phyloP scores from a whole-genome alignment of 2,797 vertebrate species.

The Channallabes apus region DNA sequence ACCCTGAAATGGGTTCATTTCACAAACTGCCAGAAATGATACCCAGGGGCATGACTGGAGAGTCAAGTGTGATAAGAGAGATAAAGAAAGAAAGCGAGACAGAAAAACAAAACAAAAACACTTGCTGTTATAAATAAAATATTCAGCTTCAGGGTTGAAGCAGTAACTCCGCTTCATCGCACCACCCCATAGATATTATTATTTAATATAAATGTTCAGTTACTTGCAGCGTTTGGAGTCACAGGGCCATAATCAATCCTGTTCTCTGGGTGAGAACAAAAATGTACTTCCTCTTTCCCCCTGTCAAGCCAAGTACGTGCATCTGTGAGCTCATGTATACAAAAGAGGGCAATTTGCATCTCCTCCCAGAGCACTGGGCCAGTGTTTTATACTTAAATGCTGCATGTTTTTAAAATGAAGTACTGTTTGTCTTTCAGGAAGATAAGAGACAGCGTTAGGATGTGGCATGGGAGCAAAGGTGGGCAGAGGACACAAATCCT shows the following conservation, averaged over 20 bases:
- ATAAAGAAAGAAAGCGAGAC: constrained; percentile 8
- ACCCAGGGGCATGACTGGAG: constrained; percentile 21
- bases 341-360: not conserved
- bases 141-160: constrained; percentile 6
- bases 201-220: constrained; percentile 2
- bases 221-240: not conserved
- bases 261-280: not conserved
- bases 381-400: not conserved
- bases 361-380: not conserved
- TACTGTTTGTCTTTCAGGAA: not conserved
- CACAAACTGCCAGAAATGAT: constrained; percentile 37
- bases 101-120: constrained; percentile 19
- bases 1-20: constrained; percentile 29
- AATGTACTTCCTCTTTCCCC: not conserved
- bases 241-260: not conserved
- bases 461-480: not conserved
- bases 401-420: not conserved
- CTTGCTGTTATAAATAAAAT: constrained; percentile 6
- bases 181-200: not conserved
- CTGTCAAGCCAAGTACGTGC: not conserved
- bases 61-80: constrained; percentile 39
- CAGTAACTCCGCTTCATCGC: not conserved
- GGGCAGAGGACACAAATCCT: too few relatives aligned
- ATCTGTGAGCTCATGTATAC: not conserved
- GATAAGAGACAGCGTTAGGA: too few relatives aligned